Evolutionary conservation across 1,140 invertebrate genomes (phyloP).

Genomic region (Macrosteles quadrilineatus): DNA sequence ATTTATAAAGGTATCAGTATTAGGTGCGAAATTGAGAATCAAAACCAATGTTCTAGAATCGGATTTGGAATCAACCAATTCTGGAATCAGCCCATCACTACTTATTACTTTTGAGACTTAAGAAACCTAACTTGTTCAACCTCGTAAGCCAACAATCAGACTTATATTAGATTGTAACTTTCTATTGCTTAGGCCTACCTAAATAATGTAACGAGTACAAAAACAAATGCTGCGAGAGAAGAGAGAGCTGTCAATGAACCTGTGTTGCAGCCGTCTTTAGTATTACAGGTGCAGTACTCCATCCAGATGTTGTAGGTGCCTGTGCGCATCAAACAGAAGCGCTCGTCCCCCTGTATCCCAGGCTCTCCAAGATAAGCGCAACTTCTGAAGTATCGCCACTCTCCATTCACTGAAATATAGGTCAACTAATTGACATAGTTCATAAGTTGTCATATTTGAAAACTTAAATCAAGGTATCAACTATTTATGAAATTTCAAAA

Average conservation of each 20-base stretch:
- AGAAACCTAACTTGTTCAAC: too few species aligned
- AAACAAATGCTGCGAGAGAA: background rate
- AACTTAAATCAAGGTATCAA: too few species aligned
- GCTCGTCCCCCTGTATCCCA: slow-evolving; percentile 85
- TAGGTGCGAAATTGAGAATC: too few species aligned
- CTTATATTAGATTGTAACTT: too few species aligned
- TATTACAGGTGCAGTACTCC: slow-evolving; percentile 91
- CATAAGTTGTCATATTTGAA: background rate
- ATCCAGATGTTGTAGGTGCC: slow-evolving; percentile 93
- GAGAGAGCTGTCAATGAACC: slow-evolving; percentile 39
- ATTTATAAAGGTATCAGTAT: too few species aligned
- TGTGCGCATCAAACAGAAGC: slow-evolving; percentile 87
- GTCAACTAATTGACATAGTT: background rate
- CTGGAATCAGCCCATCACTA: too few species aligned
- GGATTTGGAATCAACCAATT: too few species aligned
- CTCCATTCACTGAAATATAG: slow-evolving; percentile 72
- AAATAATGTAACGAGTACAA: background rate
- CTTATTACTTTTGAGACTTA: too few species aligned
- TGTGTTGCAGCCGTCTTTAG: slow-evolving; percentile 87
- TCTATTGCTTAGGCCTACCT: too few species aligned
- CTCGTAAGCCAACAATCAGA: too few species aligned
- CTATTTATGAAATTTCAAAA: too few species aligned
- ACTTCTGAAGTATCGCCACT: slow-evolving; percentile 87
- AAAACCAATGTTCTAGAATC: too few species aligned
- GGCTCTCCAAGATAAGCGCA: slow-evolving; percentile 90